Base-by-base conservation (phyloP, 30 jellyfish, hydroid and myxozoan species). In the Turritopsis dohrnii region DNA sequence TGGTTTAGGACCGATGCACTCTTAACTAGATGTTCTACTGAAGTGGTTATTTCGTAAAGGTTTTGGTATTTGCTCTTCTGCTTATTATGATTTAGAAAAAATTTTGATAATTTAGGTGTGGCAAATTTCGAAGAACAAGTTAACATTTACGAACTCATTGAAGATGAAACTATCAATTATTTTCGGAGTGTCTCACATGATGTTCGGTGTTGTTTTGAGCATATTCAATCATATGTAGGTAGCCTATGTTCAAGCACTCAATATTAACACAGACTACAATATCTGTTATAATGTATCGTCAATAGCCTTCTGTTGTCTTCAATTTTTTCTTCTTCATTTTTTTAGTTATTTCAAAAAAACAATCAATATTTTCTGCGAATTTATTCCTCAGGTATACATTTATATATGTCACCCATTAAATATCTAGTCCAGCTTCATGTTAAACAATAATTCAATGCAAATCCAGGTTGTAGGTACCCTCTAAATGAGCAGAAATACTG, bases 161-260 rank as follows among this genome's bases (percentile, higher is more conserved):
- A 93, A 93, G 74, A 93, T 93, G 98, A 93, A 93, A 81, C 30
- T 93, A 20, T 93, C 98, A 19, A 81, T 93, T 52, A 88, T 93
- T 30, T 85, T 93, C 66, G 98, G 98, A 16, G 96, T 93, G 21
- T 29, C 84, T 28, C 98, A 93, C 52, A 93, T 93, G 98, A 84
- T 83, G 90, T 93, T 93, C 79, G 98, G 98, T 29, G 89, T 93
- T 65, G 80, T 93, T 25, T 84, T 93, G 84, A 83, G 98, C 53
- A 84, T 89, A 22, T 88, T 28, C 81, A 93, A 93, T 83, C 96
- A 93, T 77, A 71, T 71, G 98, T 93, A 81, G 28, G 91, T 82
- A 24, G 65, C 23, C 31, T 66, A 17, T 31, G 7, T 31, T n/a
- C 5, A 29, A 23, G 54, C 72, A 41, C 9, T 41, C 13, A 13